phyloP scores from a whole-genome alignment of 92 coral and sea anemone genomes.

The Paragorgia papillata region DNA sequence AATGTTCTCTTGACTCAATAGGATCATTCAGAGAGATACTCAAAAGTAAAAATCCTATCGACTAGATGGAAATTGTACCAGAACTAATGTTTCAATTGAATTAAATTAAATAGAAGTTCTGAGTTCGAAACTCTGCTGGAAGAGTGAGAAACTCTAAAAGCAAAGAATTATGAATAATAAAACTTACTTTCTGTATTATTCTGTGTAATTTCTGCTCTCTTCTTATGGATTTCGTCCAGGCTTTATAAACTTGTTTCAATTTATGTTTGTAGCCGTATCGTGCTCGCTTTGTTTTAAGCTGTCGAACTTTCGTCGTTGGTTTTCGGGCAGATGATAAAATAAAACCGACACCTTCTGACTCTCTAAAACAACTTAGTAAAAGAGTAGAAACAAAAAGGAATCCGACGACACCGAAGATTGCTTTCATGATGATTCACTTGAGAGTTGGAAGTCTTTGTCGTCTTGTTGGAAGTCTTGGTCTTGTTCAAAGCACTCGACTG shows the following conservation, averaged over 20 bases:
- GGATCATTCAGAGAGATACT: too few relatives aligned
- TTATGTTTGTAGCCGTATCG: not conserved
- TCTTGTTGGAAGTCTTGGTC: too few relatives aligned
- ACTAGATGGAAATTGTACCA: too few relatives aligned
- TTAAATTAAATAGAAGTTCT: too few relatives aligned
- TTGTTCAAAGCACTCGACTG: too few relatives aligned
- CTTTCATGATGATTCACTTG: slow-evolving; percentile 10
- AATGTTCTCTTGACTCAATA: too few relatives aligned
- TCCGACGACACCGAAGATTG: not conserved
- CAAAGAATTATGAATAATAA: not conserved
- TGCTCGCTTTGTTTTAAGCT: not conserved
- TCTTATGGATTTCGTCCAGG: not conserved
- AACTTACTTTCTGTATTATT: not conserved
- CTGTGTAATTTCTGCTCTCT: not conserved
- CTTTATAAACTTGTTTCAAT: not conserved
- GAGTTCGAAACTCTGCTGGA: too few relatives aligned
- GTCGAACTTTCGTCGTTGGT: not conserved
- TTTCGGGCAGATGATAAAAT: not conserved
- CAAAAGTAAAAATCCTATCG: too few relatives aligned
- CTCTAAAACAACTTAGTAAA: not conserved
- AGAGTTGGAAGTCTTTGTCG: too few relatives aligned
- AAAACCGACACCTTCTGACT: slow-evolving; percentile 25
- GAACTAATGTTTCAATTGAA: too few relatives aligned
- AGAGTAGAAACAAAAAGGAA: slow-evolving; percentile 7
- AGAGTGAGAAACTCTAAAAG: too few relatives aligned